Conservation (phyloP, 2,888 invertebrate genomes). For the Sicus ferrugineus region DNA sequence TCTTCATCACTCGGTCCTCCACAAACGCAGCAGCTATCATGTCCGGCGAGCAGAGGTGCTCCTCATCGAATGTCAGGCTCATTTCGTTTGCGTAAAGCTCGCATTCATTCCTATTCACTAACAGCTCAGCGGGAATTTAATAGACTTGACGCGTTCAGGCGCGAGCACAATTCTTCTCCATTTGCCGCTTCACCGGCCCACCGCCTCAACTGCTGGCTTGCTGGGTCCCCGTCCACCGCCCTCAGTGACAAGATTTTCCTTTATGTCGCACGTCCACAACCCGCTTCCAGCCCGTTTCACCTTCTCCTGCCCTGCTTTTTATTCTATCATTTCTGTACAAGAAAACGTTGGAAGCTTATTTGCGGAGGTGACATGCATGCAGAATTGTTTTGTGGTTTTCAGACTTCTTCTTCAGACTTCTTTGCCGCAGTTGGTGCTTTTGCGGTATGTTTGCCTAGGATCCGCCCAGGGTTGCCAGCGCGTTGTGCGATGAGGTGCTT, state of each 20-base stretch:
- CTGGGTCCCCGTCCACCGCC: neutral
- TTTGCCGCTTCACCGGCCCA: neutral
- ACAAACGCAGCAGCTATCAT: no score
- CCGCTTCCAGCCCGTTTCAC: no score
- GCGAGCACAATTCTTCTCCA: slow-evolving; percentile 27
- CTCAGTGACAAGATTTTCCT: no score
- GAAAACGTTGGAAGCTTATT: slow-evolving; percentile 26
- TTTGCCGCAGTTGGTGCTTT: neutral
- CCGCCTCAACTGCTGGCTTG: neutral
- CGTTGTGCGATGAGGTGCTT: neutral
- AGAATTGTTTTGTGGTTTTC: slow-evolving; percentile 15
- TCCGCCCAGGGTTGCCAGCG: slow-evolving; percentile 4
- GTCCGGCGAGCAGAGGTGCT: neutral
- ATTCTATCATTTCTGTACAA: neutral
- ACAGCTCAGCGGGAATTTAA: slow-evolving; percentile 47
- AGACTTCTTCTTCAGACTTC: neutral
- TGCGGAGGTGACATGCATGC: slow-evolving; percentile 28
- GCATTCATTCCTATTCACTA: slow-evolving; percentile 43
- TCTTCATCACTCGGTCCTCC: neutral
- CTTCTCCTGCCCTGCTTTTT: neutral
- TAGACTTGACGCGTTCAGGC: slow-evolving; percentile 44
- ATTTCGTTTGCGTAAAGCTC: slow-evolving; percentile 39
- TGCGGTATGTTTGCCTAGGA: neutral
- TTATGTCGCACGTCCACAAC: no score
- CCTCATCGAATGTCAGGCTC: slow-evolving; percentile 21